These are phyloP conservation scores for Agelaius tricolor DNA, from an alignment of 2,113 vertebrate genomes.

Conservation along the genomic window DNA sequence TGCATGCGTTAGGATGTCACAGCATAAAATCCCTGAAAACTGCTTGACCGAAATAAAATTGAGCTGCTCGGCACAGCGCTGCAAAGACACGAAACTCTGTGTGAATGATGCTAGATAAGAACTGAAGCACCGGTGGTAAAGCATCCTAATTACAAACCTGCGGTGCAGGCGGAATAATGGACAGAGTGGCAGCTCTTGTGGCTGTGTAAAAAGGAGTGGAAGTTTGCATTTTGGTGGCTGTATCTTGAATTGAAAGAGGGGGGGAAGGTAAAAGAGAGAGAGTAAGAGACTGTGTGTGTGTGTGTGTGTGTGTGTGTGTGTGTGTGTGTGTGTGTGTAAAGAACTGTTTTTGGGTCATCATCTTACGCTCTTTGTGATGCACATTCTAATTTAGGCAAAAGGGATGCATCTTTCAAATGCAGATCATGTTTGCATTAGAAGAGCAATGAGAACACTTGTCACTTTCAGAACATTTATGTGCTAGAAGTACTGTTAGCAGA, in stretches of 20 bases:
- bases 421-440: constrained; percentile 87
- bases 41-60: constrained; percentile 46
- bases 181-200: constrained; percentile 11
- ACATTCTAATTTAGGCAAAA: constrained; percentile 84
- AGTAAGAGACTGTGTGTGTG: not conserved
- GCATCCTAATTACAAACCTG: constrained; percentile 46
- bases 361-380: constrained; percentile 80
- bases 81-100: constrained; percentile 15
- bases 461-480: constrained; percentile 88
- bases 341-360: constrained; percentile 78
- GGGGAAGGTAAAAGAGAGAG: not conserved
- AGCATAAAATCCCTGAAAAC: constrained; percentile 42
- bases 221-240: constrained; percentile 38
- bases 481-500: constrained; percentile 89
- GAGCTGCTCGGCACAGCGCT: constrained; percentile 7
- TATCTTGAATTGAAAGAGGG: constrained; percentile 1
- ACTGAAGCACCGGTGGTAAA: constrained; percentile 32
- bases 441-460: constrained; percentile 86
- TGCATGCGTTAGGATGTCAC: constrained; percentile 9
- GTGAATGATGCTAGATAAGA: constrained; percentile 36
- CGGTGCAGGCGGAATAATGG: constrained; percentile 26
- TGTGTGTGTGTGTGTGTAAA: constrained; percentile 12
- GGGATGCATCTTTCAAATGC: constrained; percentile 84
- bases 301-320: not conserved
- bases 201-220: constrained; percentile 27